Evolutionary conservation across 2,113 vertebrate genomes (phyloP).

Genomic region (Hassar affinis): DNA sequence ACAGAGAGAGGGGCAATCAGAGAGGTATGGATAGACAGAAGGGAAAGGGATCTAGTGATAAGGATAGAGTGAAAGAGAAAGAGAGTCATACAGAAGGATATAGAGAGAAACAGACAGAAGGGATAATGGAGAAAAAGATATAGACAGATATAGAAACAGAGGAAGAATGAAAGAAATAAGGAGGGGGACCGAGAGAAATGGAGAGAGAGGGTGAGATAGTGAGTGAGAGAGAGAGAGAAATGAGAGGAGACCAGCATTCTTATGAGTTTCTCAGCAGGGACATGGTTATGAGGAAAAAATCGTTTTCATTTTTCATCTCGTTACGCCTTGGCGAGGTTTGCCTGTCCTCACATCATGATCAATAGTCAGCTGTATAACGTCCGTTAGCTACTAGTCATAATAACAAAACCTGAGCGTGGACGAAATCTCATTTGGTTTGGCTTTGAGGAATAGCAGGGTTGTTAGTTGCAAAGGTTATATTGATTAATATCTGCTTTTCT

Average conservation of each 20-base stretch:
- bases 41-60: neutral
- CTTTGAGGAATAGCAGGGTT: slow-evolving; percentile 70
- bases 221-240: slow-evolving; percentile 7
- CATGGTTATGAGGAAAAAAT: slow-evolving; percentile 51
- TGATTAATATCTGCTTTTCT: slow-evolving; percentile 65
- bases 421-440: slow-evolving; percentile 64
- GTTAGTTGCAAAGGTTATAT: slow-evolving; percentile 69
- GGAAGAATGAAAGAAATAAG: neutral
- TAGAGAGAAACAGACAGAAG: neutral
- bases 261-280: slow-evolving; percentile 54
- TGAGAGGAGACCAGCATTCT: slow-evolving; percentile 25
- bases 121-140: neutral
- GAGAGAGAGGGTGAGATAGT: neutral
- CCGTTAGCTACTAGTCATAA: slow-evolving; percentile 55
- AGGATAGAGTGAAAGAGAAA: neutral
- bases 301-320: slow-evolving; percentile 55
- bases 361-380: slow-evolving; percentile 61
- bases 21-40: neutral
- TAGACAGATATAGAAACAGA: neutral
- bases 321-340: slow-evolving; percentile 50
- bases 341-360: slow-evolving; percentile 64
- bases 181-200: neutral
- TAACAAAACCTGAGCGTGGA: slow-evolving; percentile 61
- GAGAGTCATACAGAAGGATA: neutral
- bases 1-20: neutral